Conservation (phyloP, 2,888 invertebrate species). For the Muschampia plurimacula region DNA sequence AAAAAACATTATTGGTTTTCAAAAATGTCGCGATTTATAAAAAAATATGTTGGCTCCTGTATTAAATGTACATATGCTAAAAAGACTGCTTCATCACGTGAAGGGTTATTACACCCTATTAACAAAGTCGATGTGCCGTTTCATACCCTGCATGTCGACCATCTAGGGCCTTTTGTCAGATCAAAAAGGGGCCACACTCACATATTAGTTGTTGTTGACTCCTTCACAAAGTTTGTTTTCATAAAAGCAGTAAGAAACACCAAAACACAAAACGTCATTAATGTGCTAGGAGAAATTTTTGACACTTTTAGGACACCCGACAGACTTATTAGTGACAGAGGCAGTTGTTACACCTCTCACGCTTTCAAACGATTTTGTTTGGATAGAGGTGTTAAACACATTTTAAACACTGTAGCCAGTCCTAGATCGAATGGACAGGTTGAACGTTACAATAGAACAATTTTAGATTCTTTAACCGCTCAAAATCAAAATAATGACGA, state of each 20-base stretch:
- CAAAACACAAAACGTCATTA: not conserved
- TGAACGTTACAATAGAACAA: not conserved
- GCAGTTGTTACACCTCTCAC: not conserved
- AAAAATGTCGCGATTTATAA: conserved; percentile 6
- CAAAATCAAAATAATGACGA: not conserved
- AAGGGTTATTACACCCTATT: conserved; percentile 46
- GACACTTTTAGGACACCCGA: not conserved
- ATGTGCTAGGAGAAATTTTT: not conserved
- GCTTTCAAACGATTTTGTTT: not conserved
- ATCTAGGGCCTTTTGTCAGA: conserved; percentile 6
- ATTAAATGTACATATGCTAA: conserved; percentile 12
- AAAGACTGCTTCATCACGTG: conserved; percentile 18
- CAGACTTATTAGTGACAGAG: not conserved
- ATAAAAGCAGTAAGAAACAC: not conserved
- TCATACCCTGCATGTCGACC: conserved; percentile 21
- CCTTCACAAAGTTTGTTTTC: not conserved
- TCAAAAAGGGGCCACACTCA: not conserved
- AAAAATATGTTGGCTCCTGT: conserved; percentile 6
- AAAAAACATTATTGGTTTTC: conserved; percentile 11
- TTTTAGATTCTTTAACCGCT: not conserved
- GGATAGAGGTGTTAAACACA: not conserved
- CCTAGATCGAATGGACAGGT: not conserved
- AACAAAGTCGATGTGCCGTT: not conserved
- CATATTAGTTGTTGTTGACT: not conserved
- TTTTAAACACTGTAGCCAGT: not conserved